These are phyloP conservation scores for Drosophila guanche DNA, from an alignment of 1,140 invertebrate species.

Conservation along the genomic window DNA sequence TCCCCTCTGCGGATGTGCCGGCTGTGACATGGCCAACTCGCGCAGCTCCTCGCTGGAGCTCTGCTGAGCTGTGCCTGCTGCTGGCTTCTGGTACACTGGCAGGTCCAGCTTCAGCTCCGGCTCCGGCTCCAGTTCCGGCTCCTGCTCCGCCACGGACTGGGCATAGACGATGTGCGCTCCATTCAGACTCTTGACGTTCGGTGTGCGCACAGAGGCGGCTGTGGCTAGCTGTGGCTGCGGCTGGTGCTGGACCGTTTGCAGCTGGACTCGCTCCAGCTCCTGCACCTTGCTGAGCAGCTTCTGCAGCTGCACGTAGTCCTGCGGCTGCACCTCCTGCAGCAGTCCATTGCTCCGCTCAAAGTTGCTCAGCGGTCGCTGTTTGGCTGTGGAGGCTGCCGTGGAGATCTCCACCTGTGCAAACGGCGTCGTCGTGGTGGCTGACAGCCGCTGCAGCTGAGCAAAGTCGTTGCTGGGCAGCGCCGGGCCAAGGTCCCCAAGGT, in stretches of 20 bases:
- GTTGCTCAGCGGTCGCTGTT: conserved; percentile 46
- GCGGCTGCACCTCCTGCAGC: conserved; percentile 66
- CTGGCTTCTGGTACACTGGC: conserved; percentile 55
- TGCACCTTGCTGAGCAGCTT: conserved; percentile 79
- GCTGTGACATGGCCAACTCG: conserved; percentile 62
- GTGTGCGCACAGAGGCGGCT: conserved; percentile 69
- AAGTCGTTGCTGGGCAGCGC: conserved; percentile 69
- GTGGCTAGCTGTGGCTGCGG: conserved; percentile 46
- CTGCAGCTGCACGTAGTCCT: conserved; percentile 78
- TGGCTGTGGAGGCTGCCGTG: conserved; percentile 65
- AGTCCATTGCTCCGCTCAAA: conserved; percentile 72
- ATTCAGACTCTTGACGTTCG: conserved; percentile 64
- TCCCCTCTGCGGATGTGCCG: conserved; percentile 52
- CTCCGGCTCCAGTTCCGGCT: conserved; percentile 5
- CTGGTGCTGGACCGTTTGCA: conserved; percentile 29
- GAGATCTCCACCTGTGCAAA: conserved; percentile 64
- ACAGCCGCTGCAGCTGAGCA: conserved; percentile 66
- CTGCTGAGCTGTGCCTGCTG: background rate
- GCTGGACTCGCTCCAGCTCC: conserved; percentile 79
- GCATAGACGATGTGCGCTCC: conserved; percentile 73
- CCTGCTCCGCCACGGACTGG: conserved; percentile 40
- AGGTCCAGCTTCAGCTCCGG: conserved; percentile 59
- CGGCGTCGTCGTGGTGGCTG: conserved; percentile 15
- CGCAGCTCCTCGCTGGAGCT: conserved; percentile 74
- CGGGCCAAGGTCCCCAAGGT: background rate